These are phyloP conservation scores for Dendrocopos noguchii DNA, from an alignment of 2,113 vertebrate genomes.

Conservation along the genomic window DNA sequence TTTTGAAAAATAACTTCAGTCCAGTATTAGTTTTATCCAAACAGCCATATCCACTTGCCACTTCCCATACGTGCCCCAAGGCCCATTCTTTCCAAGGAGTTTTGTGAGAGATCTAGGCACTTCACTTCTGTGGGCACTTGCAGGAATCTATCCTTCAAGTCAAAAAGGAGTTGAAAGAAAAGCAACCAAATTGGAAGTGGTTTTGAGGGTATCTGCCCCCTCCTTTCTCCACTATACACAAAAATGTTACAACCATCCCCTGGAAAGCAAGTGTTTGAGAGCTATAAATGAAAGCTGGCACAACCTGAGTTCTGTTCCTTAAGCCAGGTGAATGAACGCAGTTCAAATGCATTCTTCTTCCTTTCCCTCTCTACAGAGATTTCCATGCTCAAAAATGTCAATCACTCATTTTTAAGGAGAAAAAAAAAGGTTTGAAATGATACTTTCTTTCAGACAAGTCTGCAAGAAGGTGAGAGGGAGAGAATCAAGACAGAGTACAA, in stretches of 20 bases:
- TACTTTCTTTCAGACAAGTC: background rate
- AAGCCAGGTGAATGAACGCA: background rate
- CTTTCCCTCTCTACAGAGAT: background rate
- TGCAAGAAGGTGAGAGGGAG: background rate
- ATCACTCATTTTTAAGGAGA: background rate
- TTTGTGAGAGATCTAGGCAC: background rate
- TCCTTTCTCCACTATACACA: background rate
- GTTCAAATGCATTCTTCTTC: background rate
- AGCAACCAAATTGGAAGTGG: background rate
- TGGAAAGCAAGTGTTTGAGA: background rate
- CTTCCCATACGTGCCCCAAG: background rate
- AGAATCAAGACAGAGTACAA: background rate
- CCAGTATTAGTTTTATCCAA: background rate
- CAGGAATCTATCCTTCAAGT: background rate
- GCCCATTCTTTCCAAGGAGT: background rate
- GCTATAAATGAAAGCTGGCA: background rate
- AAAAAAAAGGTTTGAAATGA: background rate
- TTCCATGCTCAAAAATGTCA: background rate
- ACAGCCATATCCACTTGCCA: background rate
- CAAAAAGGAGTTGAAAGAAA: background rate
- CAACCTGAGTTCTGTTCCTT: background rate
- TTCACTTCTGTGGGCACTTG: background rate
- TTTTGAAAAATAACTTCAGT: background rate
- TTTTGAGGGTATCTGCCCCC: background rate
- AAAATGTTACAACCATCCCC: background rate